phyloP scores from a whole-genome alignment of 2,888 invertebrate genomes.

The Apamea epomidion region DNA sequence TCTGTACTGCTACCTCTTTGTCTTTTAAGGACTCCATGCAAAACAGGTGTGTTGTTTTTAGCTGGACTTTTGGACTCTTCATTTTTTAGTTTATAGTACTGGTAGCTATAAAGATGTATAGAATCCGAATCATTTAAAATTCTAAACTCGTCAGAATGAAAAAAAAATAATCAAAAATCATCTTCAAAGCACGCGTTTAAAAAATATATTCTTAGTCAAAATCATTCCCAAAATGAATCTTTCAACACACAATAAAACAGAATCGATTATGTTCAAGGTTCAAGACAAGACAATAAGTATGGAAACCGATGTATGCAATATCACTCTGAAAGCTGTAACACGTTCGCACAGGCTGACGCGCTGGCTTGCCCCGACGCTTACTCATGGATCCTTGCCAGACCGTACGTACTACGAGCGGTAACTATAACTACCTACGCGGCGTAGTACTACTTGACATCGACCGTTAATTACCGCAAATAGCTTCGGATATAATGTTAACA shows the following conservation, averaged over 20 bases:
- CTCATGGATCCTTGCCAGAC: constrained; percentile 85
- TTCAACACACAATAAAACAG: constrained; percentile 15
- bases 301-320: constrained; percentile 66
- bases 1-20: not conserved
- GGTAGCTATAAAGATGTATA: not conserved
- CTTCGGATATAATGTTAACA: constrained; percentile 50
- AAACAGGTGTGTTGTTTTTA: not conserved
- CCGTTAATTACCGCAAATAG: constrained; percentile 64
- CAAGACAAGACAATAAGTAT: constrained; percentile 58
- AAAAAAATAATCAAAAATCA: not conserved
- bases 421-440: constrained; percentile 56
- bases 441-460: constrained; percentile 50
- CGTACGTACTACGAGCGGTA: constrained; percentile 65
- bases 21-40: not conserved
- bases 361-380: constrained; percentile 74
- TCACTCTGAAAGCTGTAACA: constrained; percentile 69
- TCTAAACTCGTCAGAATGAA: not conserved
- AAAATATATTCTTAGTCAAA: not conserved
- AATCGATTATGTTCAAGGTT: constrained; percentile 37
- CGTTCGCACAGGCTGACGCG: constrained; percentile 79
- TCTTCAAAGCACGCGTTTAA: not conserved
- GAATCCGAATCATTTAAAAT: not conserved
- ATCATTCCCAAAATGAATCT: not conserved
- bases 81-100: not conserved
- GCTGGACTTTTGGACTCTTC: no score